Evolutionary conservation across 2,797 vertebrate species (phyloP).

Genomic region (Hyperoplus immaculatus): DNA sequence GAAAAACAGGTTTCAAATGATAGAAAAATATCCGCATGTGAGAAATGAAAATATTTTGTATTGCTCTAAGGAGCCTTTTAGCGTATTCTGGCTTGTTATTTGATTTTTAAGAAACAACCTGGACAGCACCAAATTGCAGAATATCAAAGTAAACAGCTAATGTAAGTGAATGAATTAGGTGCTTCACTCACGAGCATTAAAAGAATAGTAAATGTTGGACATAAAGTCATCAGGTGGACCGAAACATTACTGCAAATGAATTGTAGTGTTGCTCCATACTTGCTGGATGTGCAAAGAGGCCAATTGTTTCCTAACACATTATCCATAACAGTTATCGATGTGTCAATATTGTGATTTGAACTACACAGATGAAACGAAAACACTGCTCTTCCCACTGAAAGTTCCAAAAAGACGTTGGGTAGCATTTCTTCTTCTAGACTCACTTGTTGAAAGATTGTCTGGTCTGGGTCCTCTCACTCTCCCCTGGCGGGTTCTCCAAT

Average conservation of each 20-base stretch:
- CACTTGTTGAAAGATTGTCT: conserved; percentile 86
- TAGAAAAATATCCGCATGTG: not conserved
- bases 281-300: not conserved
- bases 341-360: not conserved
- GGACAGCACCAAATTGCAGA: not conserved
- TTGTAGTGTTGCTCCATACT: not conserved
- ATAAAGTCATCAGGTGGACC: too few relatives aligned
- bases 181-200: too few relatives aligned
- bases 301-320: not conserved
- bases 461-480: conserved; percentile 69
- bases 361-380: not conserved
- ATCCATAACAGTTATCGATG: not conserved
- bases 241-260: too few relatives aligned
- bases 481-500: conserved; percentile 83
- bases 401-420: conserved; percentile 6
- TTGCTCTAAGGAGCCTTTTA: too few relatives aligned
- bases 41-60: not conserved
- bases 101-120: not conserved
- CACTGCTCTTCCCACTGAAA: not conserved
- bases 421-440: conserved; percentile 50
- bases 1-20: not conserved
- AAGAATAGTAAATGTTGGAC: too few relatives aligned
- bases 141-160: not conserved
- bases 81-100: too few relatives aligned
- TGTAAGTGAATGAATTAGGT: not conserved